phyloP scores from a whole-genome alignment of 2,113 vertebrate genomes.

The Pungitius pungitius region DNA sequence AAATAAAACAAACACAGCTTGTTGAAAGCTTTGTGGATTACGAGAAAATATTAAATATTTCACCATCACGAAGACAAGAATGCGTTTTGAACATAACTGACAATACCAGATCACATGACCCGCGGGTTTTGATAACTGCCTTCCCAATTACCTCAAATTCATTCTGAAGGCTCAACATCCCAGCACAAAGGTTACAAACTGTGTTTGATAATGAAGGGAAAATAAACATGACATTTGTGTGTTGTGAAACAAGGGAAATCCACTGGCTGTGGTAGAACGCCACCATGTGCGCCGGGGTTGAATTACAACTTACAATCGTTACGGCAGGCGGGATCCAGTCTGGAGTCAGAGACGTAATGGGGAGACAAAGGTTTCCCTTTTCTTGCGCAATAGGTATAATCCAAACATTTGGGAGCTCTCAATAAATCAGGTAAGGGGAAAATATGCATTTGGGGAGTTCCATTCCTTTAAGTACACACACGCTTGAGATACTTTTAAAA shows the following conservation, averaged over 20 bases:
- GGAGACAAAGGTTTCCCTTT: not conserved
- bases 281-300: not conserved
- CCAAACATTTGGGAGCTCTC: not conserved
- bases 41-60: no score
- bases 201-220: not conserved
- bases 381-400: not conserved
- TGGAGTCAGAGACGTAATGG: not conserved
- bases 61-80: not conserved
- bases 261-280: not conserved
- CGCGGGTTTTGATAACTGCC: conserved; percentile 28
- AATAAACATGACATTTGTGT: not conserved
- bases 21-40: no score
- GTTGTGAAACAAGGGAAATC: not conserved
- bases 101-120: not conserved
- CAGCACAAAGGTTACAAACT: not conserved
- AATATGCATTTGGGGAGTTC: not conserved
- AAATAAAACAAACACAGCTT: not conserved
- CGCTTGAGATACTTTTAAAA: not conserved
- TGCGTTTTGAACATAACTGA: conserved; percentile 34
- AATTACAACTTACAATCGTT: not conserved
- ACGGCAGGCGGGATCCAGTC: not conserved
- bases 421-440: not conserved
- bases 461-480: no score
- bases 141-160: conserved; percentile 25
- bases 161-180: not conserved